Base-by-base conservation (phyloP, 1,140 invertebrate species). In the Dinoponera quadriceps region DNA sequence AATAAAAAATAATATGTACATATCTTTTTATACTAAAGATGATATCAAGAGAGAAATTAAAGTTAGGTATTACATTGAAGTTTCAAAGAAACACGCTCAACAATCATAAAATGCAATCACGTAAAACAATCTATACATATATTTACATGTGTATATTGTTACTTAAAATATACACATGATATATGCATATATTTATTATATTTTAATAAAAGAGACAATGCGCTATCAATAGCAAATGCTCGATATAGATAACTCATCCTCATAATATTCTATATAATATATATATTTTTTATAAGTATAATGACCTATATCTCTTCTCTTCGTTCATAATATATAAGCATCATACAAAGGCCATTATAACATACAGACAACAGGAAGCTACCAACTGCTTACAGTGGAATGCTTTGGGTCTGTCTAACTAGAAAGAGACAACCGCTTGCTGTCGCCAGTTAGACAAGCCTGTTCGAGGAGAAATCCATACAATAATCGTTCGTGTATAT, bases 401-500 rank as follows among this genome's bases (percentile, higher is more conserved):
- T 93, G 91, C 87, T 91, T 92, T 90, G 82, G n/a, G 54, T 63
- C 33, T 71, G 75, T 80, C 65, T 38, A 80, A 69, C 25, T 33
- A 73, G 81, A 44, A 3, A n/a, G 20, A 63, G 25, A 22, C n/a
- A 16, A 68, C 27, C 9, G 27, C 27, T 16, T 49, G 2, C n/a
- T 33, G 27, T 60, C 33, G n/a, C 18, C 13, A 62, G 63, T 71
- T 80, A 25, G 75, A 27, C 65, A 80, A 33, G 27, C 25, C 59
- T 80, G 65, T 18, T 78, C 44, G 18, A 54, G 27, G 27, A 77
- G 22, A 80, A 86, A 90, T 91, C 55, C 60, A 89, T 87, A 88
- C 77, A 75, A 89, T 85, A 81, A 88, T 90, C 54, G 60, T 87
- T 89, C 9, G 49, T 87, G 83, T 92, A 92, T 93, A 91, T 93